phyloP scores from a whole-genome alignment of 1,140 invertebrate genomes.

The Galleria mellonella region DNA sequence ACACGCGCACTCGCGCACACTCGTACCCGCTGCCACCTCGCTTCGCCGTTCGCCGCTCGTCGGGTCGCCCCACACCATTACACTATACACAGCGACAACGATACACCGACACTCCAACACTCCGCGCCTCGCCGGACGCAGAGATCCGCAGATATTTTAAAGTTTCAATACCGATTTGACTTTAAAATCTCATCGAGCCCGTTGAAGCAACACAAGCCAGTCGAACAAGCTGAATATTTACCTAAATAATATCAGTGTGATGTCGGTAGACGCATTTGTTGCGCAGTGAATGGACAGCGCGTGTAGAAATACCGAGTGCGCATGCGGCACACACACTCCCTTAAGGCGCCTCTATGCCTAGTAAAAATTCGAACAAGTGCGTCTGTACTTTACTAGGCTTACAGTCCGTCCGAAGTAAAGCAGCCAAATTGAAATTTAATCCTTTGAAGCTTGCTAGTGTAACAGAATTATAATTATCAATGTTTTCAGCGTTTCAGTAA shows the following conservation, averaged over 20 bases:
- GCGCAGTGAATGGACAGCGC: slow-evolving; percentile 61
- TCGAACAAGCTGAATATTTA: slow-evolving; percentile 49
- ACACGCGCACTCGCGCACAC: slow-evolving; percentile 57
- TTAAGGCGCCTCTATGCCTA: slow-evolving; percentile 19
- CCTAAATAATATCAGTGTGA: slow-evolving; percentile 29
- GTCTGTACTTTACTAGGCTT: slow-evolving; percentile 18
- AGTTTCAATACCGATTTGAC: slow-evolving; percentile 52
- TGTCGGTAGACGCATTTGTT: slow-evolving; percentile 43
- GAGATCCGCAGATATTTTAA: slow-evolving; percentile 61
- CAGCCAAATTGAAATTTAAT: slow-evolving; percentile 26
- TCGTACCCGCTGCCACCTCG: slow-evolving; percentile 28
- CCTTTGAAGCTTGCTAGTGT: slow-evolving; percentile 12
- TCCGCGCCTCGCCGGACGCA: slow-evolving; percentile 35
- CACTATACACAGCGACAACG: background rate
- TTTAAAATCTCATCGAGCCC: slow-evolving; percentile 41
- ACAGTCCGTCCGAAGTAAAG: slow-evolving; percentile 20
- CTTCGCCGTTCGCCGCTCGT: background rate
- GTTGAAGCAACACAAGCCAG: slow-evolving; percentile 35
- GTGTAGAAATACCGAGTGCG: slow-evolving; percentile 49
- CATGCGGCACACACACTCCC: slow-evolving; percentile 57
- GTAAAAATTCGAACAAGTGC: slow-evolving; percentile 26
- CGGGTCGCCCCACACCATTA: slow-evolving; percentile 19
- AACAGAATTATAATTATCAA: background rate
- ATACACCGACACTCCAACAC: slow-evolving; percentile 26
- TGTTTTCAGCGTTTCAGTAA: no score